Evolutionary conservation across 2,113 vertebrate species (phyloP), one percentile per base, ranked within the genome.

Genomic region (Lepidothrix coronata): DNA sequence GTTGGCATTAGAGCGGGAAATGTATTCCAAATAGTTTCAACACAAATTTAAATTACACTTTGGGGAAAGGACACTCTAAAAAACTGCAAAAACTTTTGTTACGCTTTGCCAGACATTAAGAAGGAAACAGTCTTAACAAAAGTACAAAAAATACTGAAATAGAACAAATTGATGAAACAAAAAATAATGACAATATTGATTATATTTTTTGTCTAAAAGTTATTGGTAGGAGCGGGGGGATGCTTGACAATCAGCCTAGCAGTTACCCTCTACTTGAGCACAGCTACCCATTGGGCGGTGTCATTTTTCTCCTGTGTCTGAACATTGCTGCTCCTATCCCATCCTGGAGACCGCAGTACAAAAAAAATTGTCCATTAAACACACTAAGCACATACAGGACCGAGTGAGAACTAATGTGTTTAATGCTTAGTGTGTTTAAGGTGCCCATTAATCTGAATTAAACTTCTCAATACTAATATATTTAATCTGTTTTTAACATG

Each of bases 241-340:
- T 41, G 11, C 31, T 62, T 73, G 30, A 25, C 22, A 49, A 35
- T 35, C 19, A 37, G 8, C 30, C 19, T 65, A 41, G 23, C 24
- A 39, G 41, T 48, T 39, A n/a, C 11, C 12, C 21, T 68, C 20
- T 70, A 44, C 59, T 58, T 8, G 0, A 75, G 20, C 3, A 52
- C 17, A 51, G 31, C 7, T 31, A 17, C 7, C 1, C 1, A 1
- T 6, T 2, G 1, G 28, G 8, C 25, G 41, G 8, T 23, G 14
- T 22, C 22, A 15, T 37, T 66, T 91, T 48, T 27, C 25, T 78
- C 3, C 27, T 31, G 9, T 49, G n/a, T 33, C n/a, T 41, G 62
- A 12, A 15, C 0, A 4, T 12, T 54, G 33, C 23, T 11, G 18
- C 7, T 44, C 16, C 58, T 25, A 9, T 72, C 37, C 33, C 51